These are phyloP conservation scores for Troides oblongomaculatus DNA, from an alignment of 2,888 invertebrate genomes.

Conservation along the genomic window DNA sequence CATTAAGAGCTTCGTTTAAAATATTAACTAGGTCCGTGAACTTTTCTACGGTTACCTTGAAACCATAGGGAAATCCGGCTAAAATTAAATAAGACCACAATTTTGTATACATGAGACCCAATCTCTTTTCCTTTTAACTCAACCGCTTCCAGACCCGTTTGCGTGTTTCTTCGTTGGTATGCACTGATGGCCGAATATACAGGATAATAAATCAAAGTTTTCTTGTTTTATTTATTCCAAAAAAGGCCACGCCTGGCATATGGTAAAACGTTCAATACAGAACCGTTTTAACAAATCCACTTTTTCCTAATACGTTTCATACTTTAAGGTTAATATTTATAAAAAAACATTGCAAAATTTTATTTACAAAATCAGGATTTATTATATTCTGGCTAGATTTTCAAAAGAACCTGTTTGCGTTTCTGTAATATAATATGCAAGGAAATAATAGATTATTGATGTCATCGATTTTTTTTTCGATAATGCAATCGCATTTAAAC, in stretches of 20 bases:
- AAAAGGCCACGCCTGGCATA: background rate
- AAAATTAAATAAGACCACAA: background rate
- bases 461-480: slow-evolving; percentile 3
- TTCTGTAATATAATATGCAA: background rate
- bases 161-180: slow-evolving; percentile 9
- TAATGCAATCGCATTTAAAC: slow-evolving; percentile 22
- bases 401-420: background rate
- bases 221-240: background rate
- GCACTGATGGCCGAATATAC: background rate
- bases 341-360: background rate
- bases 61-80: background rate
- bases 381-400: background rate
- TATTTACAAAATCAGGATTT: background rate
- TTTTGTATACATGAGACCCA: slow-evolving; percentile 7
- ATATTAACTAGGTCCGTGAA: background rate
- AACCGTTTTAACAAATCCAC: background rate
- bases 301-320: too few species aligned
- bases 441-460: slow-evolving; percentile 13
- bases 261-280: background rate
- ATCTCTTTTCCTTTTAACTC: slow-evolving; percentile 15
- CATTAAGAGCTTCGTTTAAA: background rate
- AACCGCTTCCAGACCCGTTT: slow-evolving; percentile 16
- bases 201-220: background rate
- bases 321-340: background rate
- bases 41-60: background rate